Base-by-base conservation (phyloP, 2,888 invertebrate species). In the Apotomis turbidana region DNA sequence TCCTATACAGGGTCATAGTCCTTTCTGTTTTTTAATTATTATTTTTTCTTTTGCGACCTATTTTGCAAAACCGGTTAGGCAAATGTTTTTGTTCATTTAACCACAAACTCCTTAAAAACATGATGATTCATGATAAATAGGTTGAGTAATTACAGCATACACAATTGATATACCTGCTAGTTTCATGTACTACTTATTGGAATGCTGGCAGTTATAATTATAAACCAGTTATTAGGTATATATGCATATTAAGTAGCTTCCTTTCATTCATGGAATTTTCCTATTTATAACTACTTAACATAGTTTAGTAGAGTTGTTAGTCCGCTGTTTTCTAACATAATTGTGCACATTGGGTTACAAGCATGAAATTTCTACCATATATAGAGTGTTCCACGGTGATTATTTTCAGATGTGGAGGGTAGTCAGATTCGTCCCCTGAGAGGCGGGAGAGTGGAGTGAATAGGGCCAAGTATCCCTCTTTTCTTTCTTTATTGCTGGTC, bases 51-150 rank as follows among this genome's bases (percentile, higher is more conserved):
- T n/a, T 58, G n/a, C 10, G 57, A 6, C 15, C 38, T 58, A 36
- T 12, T 15, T 27, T 54, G 27, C 27, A 10, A 27, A 60, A 68
- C 68, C 68, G 52, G 68, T 60, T 60, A 60, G 60, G n/a, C 46
- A 46, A 9, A 46, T 4, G 9, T 52, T 58, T 44, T 44, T 46
- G 15, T 13, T 68, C 15, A 54, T 60, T 68, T 12, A 38, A 41
- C 52, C 27, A 46, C 27, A 5, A 54, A n/a, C 44, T 15, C 41
- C n/a, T 61, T 13, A n/a, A n/a, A n/a, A n/a, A 46, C 44, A 66
- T 15, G 13, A 38, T 13, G 68, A 61, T 54, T 9, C 51, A 59
- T 41, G 58, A 58, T 41, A 5, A 44, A 13, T 13, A 44, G 59
- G 54, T 54, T 54, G 12, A 12, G 38, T 46, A 62, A 62, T 55